phyloP scores from a whole-genome alignment of 2,797 vertebrate species.

The Pseudomugil tenellus region DNA sequence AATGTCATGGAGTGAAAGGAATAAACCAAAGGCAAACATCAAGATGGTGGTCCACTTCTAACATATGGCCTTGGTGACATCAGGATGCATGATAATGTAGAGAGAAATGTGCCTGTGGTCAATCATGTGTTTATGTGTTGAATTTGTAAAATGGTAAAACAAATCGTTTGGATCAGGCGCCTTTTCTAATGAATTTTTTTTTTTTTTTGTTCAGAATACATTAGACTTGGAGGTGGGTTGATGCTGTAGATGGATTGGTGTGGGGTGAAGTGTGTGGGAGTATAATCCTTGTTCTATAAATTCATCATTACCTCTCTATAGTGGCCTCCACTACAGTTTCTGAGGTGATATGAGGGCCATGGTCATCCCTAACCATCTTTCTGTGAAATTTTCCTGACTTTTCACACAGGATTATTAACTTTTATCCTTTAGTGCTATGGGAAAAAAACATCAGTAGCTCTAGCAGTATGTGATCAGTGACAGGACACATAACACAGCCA shows the following conservation, averaged over 20 bases:
- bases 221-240: not conserved
- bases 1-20: constrained; percentile 62
- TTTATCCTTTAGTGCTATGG: too few species aligned
- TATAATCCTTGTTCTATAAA: not conserved
- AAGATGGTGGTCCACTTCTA: constrained; percentile 29
- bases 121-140: constrained; percentile 14
- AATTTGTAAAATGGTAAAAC: not conserved
- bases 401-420: too few species aligned
- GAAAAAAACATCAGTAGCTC: too few species aligned
- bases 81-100: constrained; percentile 17
- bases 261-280: not conserved
- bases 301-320: too few species aligned
- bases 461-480: too few species aligned
- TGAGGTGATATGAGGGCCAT: too few species aligned
- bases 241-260: not conserved
- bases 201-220: not conserved
- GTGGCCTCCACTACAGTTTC: too few species aligned
- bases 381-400: too few species aligned
- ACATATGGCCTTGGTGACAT: constrained; percentile 33
- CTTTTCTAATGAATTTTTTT: not conserved
- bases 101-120: constrained; percentile 17
- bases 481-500: too few species aligned
- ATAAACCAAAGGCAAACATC: constrained; percentile 50
- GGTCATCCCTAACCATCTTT: too few species aligned
- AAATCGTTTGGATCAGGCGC: not conserved